phyloP scores from a whole-genome alignment of 2,888 invertebrate species.

The Lacanobia wlatinum region DNA sequence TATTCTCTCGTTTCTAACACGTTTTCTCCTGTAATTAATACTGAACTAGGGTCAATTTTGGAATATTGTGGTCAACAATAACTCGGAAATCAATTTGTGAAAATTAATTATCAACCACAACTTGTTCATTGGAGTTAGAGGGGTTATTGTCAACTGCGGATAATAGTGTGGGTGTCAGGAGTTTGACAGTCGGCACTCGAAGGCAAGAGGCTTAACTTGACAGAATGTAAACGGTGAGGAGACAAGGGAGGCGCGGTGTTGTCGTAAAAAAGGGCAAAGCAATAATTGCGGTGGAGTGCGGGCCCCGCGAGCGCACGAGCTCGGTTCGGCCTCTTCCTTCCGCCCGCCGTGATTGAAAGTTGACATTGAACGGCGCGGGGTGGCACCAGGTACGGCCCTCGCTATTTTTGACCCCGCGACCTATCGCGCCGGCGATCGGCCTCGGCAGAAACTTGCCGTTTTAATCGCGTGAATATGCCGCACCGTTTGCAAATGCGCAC shows the following conservation, averaged over 20 bases:
- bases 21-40: not conserved
- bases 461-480: slow-evolving; percentile 87
- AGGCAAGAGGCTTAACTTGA: slow-evolving; percentile 81
- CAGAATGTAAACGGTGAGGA: slow-evolving; percentile 81
- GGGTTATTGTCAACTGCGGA: slow-evolving; percentile 62
- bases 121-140: slow-evolving; percentile 61
- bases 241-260: slow-evolving; percentile 76
- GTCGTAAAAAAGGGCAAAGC: slow-evolving; percentile 82
- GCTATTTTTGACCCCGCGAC: slow-evolving; percentile 89
- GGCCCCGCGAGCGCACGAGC: slow-evolving; percentile 75
- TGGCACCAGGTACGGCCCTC: slow-evolving; percentile 89
- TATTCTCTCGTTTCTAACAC: not conserved
- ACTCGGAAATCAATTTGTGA: slow-evolving; percentile 23
- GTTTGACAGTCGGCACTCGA: slow-evolving; percentile 76
- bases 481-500: slow-evolving; percentile 84
- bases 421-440: slow-evolving; percentile 89
- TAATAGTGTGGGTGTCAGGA: slow-evolving; percentile 72
- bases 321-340: slow-evolving; percentile 84
- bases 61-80: slow-evolving; percentile 30
- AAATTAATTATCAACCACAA: slow-evolving; percentile 37
- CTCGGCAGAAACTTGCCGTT: slow-evolving; percentile 86
- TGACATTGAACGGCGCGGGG: slow-evolving; percentile 88
- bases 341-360: slow-evolving; percentile 88
- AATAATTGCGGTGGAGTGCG: slow-evolving; percentile 81
- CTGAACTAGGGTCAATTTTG: not conserved